Base-by-base conservation (phyloP, 2,797 vertebrate genomes). In the Crenichthys baileyi region DNA sequence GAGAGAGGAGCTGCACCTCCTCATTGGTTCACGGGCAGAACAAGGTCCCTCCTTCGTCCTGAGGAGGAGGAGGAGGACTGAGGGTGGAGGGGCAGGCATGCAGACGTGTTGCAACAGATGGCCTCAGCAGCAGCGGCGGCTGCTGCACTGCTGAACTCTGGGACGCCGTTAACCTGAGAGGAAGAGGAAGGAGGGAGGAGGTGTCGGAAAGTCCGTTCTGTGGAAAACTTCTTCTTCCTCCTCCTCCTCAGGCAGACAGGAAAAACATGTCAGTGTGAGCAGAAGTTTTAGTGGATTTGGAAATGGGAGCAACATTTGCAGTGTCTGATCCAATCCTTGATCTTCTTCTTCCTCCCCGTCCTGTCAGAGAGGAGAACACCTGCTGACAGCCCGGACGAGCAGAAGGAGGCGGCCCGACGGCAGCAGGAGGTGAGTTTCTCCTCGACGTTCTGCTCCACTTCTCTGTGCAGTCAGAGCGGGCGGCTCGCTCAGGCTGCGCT, bases 21-120 rank as follows among this genome's bases (percentile, higher is more conserved):
- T 13, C 11, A 91, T 92, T 93, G 89, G 88, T 18, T 29, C 7
- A 24, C 72, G 68, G 46, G 0, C 46, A 75, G 70, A 31, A 55
- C 36, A 24, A 78, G 16, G 77, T 67, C 70, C 88, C 73, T 50
- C 91, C 87, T 70, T 60, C 65, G n/a, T 46, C 3, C 39, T 31
- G 58, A 58, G 56, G 67, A 46, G 20, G 48, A 72, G 29, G 71
- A 72, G 7, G 60, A 24, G 79, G 29, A 87, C 90, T 82, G 90
- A 93, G 89, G 91, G 90, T 90, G 89, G 76, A 90, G 89, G 89
- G 73, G 81, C 85, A 60, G 83, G 72, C 79, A 48, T 81, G 79
- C 85, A 70, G 92, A 90, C 90, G 89, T 89, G 89, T 93, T 92
- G 89, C 90, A 92, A 92, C 92, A 93, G 91, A 93, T 93, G 92